phyloP scores from a whole-genome alignment of 2,797 vertebrate genomes.

The Siniperca undulata region DNA sequence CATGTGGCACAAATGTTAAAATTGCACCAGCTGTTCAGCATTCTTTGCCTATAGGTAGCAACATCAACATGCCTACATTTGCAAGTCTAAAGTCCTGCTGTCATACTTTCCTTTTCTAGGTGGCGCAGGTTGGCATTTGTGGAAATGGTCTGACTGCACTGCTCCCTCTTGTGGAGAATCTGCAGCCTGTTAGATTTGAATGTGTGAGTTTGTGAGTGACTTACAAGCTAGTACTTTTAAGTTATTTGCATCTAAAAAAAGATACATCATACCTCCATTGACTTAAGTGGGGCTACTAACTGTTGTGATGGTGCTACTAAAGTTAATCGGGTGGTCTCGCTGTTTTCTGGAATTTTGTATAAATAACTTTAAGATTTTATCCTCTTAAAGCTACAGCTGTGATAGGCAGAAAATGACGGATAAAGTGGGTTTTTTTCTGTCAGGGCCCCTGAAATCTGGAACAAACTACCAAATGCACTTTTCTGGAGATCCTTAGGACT shows the following conservation, averaged over 20 bases:
- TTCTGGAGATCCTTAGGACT: conserved; percentile 57
- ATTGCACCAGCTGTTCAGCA: not conserved
- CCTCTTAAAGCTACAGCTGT: not conserved
- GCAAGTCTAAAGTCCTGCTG: not conserved
- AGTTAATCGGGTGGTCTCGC: not conserved
- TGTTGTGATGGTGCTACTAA: not conserved
- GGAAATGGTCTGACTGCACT: not conserved
- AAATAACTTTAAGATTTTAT: not conserved
- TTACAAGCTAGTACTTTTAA: not conserved
- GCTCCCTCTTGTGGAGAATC: conserved; percentile 20
- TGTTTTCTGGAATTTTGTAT: not conserved
- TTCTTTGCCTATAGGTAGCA: not conserved
- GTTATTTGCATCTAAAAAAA: not conserved
- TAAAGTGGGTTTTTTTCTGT: not conserved
- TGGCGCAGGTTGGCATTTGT: not conserved
- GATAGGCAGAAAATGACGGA: not conserved
- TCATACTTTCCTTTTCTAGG: not conserved
- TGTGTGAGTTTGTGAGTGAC: not conserved
- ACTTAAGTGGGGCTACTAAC: not conserved
- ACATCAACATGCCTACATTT: not conserved
- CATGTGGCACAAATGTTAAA: not conserved
- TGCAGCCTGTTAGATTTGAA: not conserved
- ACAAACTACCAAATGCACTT: not conserved
- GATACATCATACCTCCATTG: not conserved
- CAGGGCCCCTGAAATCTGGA: not conserved